Conservation (phyloP, 92 coral and sea anemone species). For the Epizoanthus fatuus region DNA sequence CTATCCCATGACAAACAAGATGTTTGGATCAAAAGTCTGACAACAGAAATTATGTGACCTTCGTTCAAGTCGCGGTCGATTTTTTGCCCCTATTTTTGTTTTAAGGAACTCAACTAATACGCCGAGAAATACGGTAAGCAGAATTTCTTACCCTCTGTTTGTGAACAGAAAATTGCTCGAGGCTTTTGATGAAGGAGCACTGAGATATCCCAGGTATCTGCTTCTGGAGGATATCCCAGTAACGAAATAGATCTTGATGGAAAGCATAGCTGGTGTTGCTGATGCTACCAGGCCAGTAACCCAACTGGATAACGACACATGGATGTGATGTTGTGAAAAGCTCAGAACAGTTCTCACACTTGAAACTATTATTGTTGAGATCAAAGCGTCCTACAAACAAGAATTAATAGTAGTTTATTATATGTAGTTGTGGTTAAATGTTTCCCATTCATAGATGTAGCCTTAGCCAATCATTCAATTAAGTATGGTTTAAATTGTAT, state of each 20-base stretch:
- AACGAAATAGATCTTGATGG: conserved; percentile 15
- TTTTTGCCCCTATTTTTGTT: too few species aligned
- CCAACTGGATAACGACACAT: background rate
- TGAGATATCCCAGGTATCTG: conserved; percentile 33
- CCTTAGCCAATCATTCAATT: too few species aligned
- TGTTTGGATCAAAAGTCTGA: too few species aligned
- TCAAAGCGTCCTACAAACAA: conserved; percentile 6
- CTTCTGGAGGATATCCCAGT: conserved; percentile 35
- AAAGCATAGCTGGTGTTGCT: conserved; percentile 5
- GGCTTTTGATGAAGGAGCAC: conserved; percentile 8
- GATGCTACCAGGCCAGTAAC: conserved; percentile 21
- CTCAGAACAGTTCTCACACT: background rate
- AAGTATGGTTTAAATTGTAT: too few species aligned
- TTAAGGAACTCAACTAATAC: too few species aligned
- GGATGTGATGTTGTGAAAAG: conserved; percentile 2
- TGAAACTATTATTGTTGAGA: background rate
- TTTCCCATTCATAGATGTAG: background rate
- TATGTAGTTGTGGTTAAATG: background rate
- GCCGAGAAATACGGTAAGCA: background rate
- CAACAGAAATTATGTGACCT: too few species aligned
- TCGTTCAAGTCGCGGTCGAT: too few species aligned
- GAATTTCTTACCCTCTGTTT: conserved; percentile 18
- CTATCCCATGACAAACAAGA: too few species aligned
- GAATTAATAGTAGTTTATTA: background rate
- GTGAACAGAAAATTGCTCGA: conserved; percentile 13